phyloP scores from a whole-genome alignment of 2,888 invertebrate species.

The Hirtodrosophila confusa region DNA sequence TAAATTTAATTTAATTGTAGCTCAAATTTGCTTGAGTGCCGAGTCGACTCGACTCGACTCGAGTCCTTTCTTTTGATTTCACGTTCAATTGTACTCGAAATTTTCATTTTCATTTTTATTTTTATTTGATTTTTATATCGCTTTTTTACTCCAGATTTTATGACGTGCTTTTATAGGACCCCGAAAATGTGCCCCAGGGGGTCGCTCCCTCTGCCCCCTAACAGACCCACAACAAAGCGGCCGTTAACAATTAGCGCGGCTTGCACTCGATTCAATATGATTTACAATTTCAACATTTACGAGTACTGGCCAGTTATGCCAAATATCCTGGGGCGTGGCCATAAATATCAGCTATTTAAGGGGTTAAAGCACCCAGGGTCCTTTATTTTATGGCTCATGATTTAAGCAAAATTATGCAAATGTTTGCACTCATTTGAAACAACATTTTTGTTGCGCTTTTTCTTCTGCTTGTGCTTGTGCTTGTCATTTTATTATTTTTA shows the following conservation, averaged over 20 bases:
- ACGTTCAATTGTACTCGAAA: conserved; percentile 73
- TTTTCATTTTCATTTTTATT: conserved; percentile 54
- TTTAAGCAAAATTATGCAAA: conserved; percentile 71
- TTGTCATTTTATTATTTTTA: conserved; percentile 20
- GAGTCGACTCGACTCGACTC: background rate
- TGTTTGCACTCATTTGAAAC: conserved; percentile 70
- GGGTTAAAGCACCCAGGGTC: conserved; percentile 51
- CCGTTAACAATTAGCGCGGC: conserved; percentile 56
- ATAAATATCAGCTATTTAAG: conserved; percentile 38
- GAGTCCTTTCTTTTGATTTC: conserved; percentile 58
- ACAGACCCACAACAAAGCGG: background rate
- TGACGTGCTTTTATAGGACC: conserved; percentile 29
- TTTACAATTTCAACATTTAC: conserved; percentile 28
- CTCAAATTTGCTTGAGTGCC: conserved; percentile 44
- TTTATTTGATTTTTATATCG: conserved; percentile 73
- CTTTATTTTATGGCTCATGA: conserved; percentile 58
- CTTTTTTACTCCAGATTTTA: conserved; percentile 63
- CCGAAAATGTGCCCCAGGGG: conserved; percentile 10
- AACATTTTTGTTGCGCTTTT: conserved; percentile 54
- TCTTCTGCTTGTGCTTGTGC: conserved; percentile 3
- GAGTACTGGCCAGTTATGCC: conserved; percentile 12
- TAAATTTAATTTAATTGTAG: conserved; percentile 77
- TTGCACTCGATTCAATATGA: conserved; percentile 41
- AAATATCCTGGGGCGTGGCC: background rate
- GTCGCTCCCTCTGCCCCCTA: background rate